Percentiles rank a stretch among this genome's conserved stretches.
phyloP scores from a whole-genome alignment of 2,113 vertebrate species.

The Desmodus rotundus region DNA sequence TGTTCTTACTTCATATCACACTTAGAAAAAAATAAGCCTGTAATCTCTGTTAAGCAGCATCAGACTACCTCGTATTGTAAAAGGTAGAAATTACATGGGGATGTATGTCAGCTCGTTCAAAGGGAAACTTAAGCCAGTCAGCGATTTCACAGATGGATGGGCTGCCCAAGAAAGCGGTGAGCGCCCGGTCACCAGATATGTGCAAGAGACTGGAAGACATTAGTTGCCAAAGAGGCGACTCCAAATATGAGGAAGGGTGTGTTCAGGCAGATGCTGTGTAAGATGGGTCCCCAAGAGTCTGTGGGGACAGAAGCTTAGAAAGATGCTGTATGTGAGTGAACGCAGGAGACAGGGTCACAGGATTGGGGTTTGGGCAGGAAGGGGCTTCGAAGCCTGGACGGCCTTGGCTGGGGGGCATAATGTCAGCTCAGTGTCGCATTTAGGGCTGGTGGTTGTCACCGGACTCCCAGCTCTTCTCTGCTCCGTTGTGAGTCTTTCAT shows the following conservation, averaged over 20 bases:
- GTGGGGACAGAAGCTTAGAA: background rate
- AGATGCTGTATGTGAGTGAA: background rate
- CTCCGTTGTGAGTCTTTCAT: background rate
- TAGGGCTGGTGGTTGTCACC: background rate
- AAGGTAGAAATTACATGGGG: background rate
- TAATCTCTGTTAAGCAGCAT: background rate
- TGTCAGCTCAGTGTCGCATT: background rate
- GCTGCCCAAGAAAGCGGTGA: background rate
- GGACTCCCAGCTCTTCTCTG: background rate
- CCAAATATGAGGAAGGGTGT: background rate
- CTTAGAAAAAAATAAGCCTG: background rate
- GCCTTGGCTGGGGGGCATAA: background rate
- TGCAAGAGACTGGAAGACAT: background rate
- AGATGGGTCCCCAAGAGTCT: background rate
- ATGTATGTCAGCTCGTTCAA: background rate
- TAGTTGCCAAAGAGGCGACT: background rate
- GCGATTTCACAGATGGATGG: background rate
- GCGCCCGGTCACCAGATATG: fast-evolving
- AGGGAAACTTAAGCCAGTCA: background rate
- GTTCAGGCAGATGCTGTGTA: background rate
- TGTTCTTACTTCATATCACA: background rate
- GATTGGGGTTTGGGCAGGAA: background rate
- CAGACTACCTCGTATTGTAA: background rate
- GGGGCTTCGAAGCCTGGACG: background rate
- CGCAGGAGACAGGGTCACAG: background rate